Conservation (phyloP, 2,888 invertebrate species). For the Eueremaeus valkanovi region DNA sequence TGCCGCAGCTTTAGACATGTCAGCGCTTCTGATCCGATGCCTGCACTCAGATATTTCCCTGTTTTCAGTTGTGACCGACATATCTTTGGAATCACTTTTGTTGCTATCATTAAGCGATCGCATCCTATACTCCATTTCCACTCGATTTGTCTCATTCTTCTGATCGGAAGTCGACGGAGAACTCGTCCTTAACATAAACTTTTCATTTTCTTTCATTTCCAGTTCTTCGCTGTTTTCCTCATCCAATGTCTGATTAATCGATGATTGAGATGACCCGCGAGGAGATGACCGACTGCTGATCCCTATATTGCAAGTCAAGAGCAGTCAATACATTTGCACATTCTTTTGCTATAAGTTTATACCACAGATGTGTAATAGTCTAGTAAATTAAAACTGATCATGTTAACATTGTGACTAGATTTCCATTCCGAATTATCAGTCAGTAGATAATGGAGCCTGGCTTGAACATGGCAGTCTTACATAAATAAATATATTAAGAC, state of each 20-base stretch:
- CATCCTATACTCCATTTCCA: constrained; percentile 1
- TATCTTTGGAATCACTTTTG: neutral
- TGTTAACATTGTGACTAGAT: too few species aligned
- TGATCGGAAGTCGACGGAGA: constrained; percentile 1
- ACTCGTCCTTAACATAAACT: neutral
- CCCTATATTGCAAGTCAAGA: too few species aligned
- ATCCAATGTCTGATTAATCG: neutral
- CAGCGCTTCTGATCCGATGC: neutral
- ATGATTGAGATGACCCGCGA: neutral
- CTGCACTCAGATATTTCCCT: neutral
- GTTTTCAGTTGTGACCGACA: neutral
- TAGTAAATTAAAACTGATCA: too few species aligned
- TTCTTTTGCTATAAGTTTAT: too few species aligned
- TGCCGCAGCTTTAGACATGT: neutral
- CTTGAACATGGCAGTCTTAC: too few species aligned
- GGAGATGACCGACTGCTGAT: neutral
- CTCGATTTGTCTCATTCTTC: neutral
- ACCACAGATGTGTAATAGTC: too few species aligned
- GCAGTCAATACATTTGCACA: too few species aligned
- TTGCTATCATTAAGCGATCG: neutral
- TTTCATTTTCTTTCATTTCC: neutral
- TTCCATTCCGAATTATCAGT: too few species aligned
- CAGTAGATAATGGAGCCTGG: too few species aligned
- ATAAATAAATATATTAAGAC: too few species aligned
- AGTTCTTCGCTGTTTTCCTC: neutral